A percentile compares a stretch with the other conserved stretches of the same genome.
Evolutionary conservation across 1,140 invertebrate species (phyloP).

Genomic region (Drosophila rufa): DNA sequence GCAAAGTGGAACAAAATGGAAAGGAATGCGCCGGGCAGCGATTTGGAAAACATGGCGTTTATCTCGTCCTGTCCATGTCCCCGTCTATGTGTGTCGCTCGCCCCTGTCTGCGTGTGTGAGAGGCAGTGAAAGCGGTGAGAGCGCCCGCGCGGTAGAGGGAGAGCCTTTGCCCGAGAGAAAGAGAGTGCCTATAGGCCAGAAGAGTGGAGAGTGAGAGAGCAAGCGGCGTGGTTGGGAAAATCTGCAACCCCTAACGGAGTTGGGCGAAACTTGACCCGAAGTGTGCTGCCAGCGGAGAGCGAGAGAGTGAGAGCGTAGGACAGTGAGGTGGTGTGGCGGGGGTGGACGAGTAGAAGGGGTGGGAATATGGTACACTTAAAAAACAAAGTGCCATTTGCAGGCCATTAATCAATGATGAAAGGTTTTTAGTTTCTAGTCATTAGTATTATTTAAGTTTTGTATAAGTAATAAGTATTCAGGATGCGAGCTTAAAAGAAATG

Average conservation of each 20-base stretch:
- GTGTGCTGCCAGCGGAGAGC: constrained; percentile 17
- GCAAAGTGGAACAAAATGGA: constrained; percentile 80
- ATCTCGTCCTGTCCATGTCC: constrained; percentile 31
- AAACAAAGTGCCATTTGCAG: neutral
- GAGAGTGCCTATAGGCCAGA: constrained; percentile 19
- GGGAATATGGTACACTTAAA: neutral
- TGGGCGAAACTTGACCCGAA: constrained; percentile 67
- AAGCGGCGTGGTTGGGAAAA: constrained; percentile 54
- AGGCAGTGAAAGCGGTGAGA: constrained; percentile 75
- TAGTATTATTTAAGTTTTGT: no score
- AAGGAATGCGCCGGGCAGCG: constrained; percentile 71
- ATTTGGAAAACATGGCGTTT: constrained; percentile 69
- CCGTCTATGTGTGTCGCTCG: constrained; percentile 63
- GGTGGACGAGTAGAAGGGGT: constrained; percentile 16
- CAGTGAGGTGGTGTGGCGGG: constrained; percentile 5
- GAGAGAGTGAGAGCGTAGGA: constrained; percentile 34
- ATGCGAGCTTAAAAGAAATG: no score
- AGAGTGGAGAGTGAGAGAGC: constrained; percentile 25
- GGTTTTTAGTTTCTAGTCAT: no score
- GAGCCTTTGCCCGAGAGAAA: constrained; percentile 11
- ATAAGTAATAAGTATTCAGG: no score
- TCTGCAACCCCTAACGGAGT: constrained; percentile 79
- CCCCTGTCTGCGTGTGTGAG: constrained; percentile 28
- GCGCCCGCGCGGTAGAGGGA: constrained; percentile 66
- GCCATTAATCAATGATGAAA: neutral